Evolutionary conservation across 2,113 vertebrate genomes (phyloP).

Genomic region (Tiliqua scincoides): DNA sequence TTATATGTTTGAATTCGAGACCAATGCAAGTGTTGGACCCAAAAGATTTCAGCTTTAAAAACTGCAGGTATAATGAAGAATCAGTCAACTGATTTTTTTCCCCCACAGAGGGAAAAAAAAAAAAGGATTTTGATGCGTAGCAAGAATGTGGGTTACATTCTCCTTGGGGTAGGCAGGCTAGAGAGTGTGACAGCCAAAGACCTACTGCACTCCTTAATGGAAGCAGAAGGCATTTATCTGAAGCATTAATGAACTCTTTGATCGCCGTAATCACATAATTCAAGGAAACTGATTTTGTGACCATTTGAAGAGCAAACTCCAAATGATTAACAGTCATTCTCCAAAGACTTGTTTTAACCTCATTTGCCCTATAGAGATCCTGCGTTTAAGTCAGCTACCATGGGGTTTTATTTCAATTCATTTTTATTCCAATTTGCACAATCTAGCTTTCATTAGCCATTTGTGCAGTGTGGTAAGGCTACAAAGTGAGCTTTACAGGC

Average conservation of each 20-base stretch:
- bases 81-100: neutral
- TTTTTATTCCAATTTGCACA: conserved; percentile 50
- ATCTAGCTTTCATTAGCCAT: conserved; percentile 39
- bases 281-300: conserved; percentile 53
- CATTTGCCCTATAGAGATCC: conserved; percentile 17
- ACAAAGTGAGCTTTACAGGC: conserved; percentile 19
- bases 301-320: conserved; percentile 39
- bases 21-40: neutral
- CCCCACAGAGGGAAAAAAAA: neutral
- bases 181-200: conserved; percentile 9
- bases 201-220: conserved; percentile 6
- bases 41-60: conserved; percentile 2
- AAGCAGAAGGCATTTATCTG: conserved; percentile 28
- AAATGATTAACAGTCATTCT: conserved; percentile 39
- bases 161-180: neutral
- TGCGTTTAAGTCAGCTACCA: conserved; percentile 21
- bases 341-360: conserved; percentile 55
- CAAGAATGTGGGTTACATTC: conserved; percentile 8
- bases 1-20: neutral
- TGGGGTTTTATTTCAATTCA: conserved; percentile 15
- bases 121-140: neutral
- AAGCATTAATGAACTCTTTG: conserved; percentile 51
- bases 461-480: conserved; percentile 16
- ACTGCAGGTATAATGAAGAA: neutral
- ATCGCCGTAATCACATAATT: conserved; percentile 66